These are phyloP conservation scores for human (Homo sapiens) DNA, from an alignment of 2,113 vertebrate genomes.

Conservation along the genomic window GRCh38 chr17:81194001-81194500, in stretches of 20 bases:
- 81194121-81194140: conserved; percentile 87
- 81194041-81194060: conserved; percentile 94
- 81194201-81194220: background rate
- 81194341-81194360: too few relatives aligned
- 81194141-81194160: background rate
- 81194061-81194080: conserved; percentile 90
- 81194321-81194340: background rate
- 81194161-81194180: background rate
- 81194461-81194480: background rate
- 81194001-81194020: conserved; percentile 87
- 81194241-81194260: background rate
- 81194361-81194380: background rate
- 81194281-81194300: background rate
- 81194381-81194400: background rate
- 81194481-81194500: background rate
- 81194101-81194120: conserved; percentile 96
- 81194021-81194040: conserved; percentile 88
- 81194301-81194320: too few relatives aligned
- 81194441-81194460: background rate
- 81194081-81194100: conserved; percentile 94
- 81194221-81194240: fast-evolving
- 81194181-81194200: background rate
- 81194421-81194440: background rate
- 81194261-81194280: fast-evolving
- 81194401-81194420: too few relatives aligned